These are phyloP conservation scores for Aurelia sp. DNA, from an alignment of 30 jellyfish, hydroid and myxozoan genomes.

Conservation along the genomic window DNA sequence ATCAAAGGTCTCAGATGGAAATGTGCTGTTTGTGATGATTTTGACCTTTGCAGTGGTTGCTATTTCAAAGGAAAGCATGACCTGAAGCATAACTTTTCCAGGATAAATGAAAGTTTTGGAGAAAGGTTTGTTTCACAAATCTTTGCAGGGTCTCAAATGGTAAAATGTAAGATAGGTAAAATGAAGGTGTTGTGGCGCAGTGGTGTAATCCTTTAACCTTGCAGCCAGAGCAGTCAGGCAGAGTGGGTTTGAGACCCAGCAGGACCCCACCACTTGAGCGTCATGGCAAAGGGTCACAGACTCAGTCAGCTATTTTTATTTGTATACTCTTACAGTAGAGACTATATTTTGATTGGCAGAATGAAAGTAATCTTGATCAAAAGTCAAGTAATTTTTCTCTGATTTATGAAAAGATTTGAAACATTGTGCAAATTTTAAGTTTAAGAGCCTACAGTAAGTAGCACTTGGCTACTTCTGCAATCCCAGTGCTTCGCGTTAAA, in stretches of 20 bases:
- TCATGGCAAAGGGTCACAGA: too few relatives aligned
- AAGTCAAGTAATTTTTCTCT: too few relatives aligned
- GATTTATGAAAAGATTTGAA: too few relatives aligned
- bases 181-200: too few relatives aligned
- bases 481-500: too few relatives aligned
- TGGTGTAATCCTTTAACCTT: too few relatives aligned
- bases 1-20: slow-evolving; percentile 54
- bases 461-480: too few relatives aligned
- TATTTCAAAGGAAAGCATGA: slow-evolving; percentile 41
- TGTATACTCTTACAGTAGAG: neutral
- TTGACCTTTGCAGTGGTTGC: slow-evolving; percentile 41
- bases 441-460: too few relatives aligned
- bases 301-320: slow-evolving; percentile 4
- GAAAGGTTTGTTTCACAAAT: slow-evolving; percentile 10
- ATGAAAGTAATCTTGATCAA: neutral
- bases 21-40: slow-evolving; percentile 37
- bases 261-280: too few relatives aligned
- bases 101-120: neutral
- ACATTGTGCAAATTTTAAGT: too few relatives aligned
- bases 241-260: too few relatives aligned
- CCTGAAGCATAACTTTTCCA: slow-evolving; percentile 12
- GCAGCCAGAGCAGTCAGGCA: too few relatives aligned
- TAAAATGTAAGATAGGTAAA: neutral
- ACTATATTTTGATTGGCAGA: neutral
- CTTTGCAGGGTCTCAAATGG: neutral